phyloP scores from a whole-genome alignment of 2,113 vertebrate species.

The Cyanoramphus novaezelandiae region DNA sequence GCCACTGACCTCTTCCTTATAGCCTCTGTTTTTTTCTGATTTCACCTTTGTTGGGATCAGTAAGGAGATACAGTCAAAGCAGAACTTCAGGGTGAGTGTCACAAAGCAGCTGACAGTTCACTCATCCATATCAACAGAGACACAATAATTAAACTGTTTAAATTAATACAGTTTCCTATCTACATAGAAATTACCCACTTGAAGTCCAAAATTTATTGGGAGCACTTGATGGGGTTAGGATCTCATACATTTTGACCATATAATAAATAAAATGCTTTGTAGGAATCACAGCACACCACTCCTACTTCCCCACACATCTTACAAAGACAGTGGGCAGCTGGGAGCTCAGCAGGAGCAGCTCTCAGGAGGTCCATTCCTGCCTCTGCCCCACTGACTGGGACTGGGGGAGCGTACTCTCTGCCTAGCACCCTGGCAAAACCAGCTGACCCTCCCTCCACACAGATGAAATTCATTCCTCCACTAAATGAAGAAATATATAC shows the following conservation, averaged over 20 bases:
- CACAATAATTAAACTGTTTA: neutral
- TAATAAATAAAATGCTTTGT: neutral
- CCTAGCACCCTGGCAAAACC: neutral
- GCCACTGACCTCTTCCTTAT: neutral
- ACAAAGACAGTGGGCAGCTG: neutral
- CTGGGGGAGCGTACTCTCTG: neutral
- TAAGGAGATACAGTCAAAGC: neutral
- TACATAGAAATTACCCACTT: neutral
- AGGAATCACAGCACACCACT: neutral
- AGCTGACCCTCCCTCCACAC: neutral
- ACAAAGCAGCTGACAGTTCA: neutral
- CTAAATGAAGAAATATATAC: neutral
- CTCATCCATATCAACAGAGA: neutral
- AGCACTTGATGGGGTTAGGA: neutral
- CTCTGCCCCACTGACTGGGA: neutral
- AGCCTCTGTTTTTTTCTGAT: neutral
- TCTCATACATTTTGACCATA: neutral
- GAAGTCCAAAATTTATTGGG: neutral
- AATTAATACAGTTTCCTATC: neutral
- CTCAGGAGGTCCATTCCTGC: neutral
- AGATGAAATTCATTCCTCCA: neutral
- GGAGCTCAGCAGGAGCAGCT: neutral
- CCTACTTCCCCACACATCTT: neutral
- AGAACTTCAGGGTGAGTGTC: neutral
- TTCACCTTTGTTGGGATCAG: neutral